Evolutionary conservation across 2,888 invertebrate species (phyloP).

Genomic region (Chloromyia formosa): DNA sequence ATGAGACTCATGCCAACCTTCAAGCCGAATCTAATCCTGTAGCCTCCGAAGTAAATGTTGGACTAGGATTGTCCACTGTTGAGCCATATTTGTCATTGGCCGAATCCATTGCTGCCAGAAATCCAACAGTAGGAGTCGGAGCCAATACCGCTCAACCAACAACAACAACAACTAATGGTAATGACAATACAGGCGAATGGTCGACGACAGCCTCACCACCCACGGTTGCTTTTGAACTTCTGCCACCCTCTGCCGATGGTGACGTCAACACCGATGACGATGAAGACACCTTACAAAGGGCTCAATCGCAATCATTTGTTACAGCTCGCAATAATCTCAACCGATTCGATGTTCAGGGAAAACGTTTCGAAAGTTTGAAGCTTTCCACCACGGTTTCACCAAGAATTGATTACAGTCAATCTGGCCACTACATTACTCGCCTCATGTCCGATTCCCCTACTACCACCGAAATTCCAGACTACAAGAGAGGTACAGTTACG

Average conservation of each 20-base stretch:
- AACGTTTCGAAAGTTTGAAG: conserved; percentile 19
- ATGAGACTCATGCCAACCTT: conserved; percentile 49
- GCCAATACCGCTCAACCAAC: conserved; percentile 56
- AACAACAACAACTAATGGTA: conserved; percentile 58
- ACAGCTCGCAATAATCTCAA: conserved; percentile 65
- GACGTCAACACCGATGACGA: conserved; percentile 64
- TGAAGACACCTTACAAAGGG: conserved; percentile 74
- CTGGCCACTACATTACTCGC: conserved; percentile 34
- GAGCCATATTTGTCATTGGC: conserved; percentile 55
- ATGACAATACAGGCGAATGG: conserved; percentile 55
- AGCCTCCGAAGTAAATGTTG: conserved; percentile 66
- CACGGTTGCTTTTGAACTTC: conserved; percentile 50
- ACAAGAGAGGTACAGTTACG: conserved; percentile 57
- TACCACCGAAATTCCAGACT: conserved; percentile 53
- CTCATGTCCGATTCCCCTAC: conserved; percentile 41
- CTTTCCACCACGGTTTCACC: conserved; percentile 42
- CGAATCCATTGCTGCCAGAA: conserved; percentile 31
- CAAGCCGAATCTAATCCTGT: conserved; percentile 60
- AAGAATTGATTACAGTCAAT: conserved; percentile 36
- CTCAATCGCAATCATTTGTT: conserved; percentile 76
- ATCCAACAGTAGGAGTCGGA: conserved; percentile 59
- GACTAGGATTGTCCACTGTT: conserved; percentile 56
- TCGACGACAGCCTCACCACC: conserved; percentile 57
- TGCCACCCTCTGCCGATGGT: conserved; percentile 50
- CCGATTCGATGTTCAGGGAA: conserved; percentile 35